Evolutionary conservation across 1,140 invertebrate species (phyloP).

Genomic region (Diachasmimorpha longicaudata): DNA sequence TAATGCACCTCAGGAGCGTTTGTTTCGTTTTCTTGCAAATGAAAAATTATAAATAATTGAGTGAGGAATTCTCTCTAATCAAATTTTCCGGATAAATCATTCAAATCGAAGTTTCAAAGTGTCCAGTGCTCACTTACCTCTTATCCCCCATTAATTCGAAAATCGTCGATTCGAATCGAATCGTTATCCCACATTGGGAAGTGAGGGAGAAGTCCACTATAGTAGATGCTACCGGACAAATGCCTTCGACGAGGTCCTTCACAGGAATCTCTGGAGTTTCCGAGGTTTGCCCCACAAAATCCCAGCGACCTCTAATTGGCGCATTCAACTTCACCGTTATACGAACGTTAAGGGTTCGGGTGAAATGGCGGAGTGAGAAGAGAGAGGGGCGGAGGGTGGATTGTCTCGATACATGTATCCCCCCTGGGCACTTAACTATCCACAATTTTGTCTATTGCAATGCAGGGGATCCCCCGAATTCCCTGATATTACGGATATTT

Average conservation of each 20-base stretch:
- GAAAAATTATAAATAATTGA: not conserved
- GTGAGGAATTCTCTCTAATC: not conserved
- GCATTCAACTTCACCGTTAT: slow-evolving; percentile 47
- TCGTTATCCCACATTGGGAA: slow-evolving; percentile 29
- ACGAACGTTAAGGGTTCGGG: slow-evolving; percentile 10
- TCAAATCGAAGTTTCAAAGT: not conserved
- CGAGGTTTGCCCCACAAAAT: slow-evolving; percentile 40
- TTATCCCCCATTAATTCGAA: not conserved
- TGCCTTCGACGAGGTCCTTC: slow-evolving; percentile 52
- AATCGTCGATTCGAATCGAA: slow-evolving; percentile 41
- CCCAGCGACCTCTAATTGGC: slow-evolving; percentile 55
- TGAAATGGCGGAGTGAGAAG: not conserved
- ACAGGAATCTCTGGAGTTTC: slow-evolving; percentile 53
- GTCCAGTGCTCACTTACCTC: not conserved
- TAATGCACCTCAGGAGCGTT: too few relatives aligned
- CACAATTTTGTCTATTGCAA: slow-evolving; percentile 5
- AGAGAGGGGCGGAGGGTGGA: too few relatives aligned
- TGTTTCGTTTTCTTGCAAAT: too few relatives aligned
- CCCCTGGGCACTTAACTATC: slow-evolving; percentile 1
- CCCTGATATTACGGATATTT: not conserved
- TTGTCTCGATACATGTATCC: not conserved
- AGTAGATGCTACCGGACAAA: slow-evolving; percentile 49
- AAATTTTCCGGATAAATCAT: not conserved
- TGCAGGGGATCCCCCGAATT: not conserved
- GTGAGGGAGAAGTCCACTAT: slow-evolving; percentile 29